These are phyloP conservation scores for Euleptes europaea DNA, from an alignment of 2,113 vertebrate genomes.

Conservation along the genomic window DNA sequence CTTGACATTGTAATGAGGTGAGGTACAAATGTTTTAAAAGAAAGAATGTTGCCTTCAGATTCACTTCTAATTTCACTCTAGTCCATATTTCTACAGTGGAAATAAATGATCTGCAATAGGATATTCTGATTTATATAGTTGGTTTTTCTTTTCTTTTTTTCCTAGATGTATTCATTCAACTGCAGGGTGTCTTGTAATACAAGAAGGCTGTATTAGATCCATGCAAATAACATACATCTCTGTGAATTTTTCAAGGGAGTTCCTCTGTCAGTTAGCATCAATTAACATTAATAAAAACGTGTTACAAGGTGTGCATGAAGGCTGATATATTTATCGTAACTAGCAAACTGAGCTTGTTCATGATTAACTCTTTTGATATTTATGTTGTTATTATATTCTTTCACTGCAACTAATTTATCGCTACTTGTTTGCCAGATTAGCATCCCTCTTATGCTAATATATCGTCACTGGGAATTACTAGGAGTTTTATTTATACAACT, in stretches of 20 bases:
- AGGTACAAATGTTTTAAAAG: background rate
- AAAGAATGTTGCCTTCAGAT: background rate
- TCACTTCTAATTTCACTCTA: background rate
- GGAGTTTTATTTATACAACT: conserved; percentile 26
- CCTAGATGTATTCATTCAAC: background rate
- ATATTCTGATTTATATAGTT: background rate
- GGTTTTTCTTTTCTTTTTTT: background rate
- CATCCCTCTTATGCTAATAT: conserved; percentile 55
- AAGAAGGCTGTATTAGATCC: conserved; percentile 11
- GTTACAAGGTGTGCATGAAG: conserved; percentile 48
- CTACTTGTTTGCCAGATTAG: conserved; percentile 61
- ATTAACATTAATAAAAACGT: conserved; percentile 59
- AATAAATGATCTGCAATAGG: background rate
- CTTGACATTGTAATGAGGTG: background rate
- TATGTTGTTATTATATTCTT: conserved; percentile 56
- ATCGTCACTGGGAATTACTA: conserved; percentile 49
- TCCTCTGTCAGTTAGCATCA: conserved; percentile 49
- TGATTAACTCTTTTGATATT: conserved; percentile 54
- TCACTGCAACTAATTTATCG: conserved; percentile 56
- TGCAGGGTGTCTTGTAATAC: background rate
- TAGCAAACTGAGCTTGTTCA: conserved; percentile 37
- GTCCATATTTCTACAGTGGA: background rate
- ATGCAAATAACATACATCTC: background rate
- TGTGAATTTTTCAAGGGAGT: conserved; percentile 45
- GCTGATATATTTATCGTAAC: conserved; percentile 60